Conservation (phyloP, 1,140 invertebrate genomes). For the Nymphalis io region DNA sequence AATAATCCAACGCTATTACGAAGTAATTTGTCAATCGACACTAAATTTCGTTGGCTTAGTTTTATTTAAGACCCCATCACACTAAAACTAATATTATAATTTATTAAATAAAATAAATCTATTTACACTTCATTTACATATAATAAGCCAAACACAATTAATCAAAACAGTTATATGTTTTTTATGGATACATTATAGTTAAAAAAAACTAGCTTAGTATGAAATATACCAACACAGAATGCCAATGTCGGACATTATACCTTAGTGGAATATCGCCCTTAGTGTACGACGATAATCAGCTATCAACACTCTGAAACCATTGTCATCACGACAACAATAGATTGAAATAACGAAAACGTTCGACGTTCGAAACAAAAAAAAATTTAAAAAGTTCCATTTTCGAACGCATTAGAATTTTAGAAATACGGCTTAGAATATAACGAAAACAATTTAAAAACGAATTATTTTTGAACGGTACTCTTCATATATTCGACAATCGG, state of each 20-base stretch:
- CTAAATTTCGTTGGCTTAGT: constrained; percentile 6
- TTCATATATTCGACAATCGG: neutral
- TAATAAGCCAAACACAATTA: too few species aligned
- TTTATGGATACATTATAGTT: too few species aligned
- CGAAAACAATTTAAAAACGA: neutral
- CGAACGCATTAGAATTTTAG: neutral
- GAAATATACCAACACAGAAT: neutral
- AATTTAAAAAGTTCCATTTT: neutral
- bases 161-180: too few species aligned
- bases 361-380: constrained; percentile 10
- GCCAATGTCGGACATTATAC: too few species aligned
- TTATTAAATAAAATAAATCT: too few species aligned
- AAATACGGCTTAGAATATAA: neutral
- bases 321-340: constrained; percentile 54
- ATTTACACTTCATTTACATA: too few species aligned
- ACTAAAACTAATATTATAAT: neutral
- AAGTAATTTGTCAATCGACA: constrained; percentile 56
- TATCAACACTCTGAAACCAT: constrained; percentile 59
- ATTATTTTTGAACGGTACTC: neutral
- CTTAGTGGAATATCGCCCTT: constrained; percentile 16
- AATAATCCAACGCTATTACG: constrained; percentile 29
- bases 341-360: constrained; percentile 26
- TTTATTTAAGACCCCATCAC: neutral
- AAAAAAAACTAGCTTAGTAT: too few species aligned
- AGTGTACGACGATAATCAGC: constrained; percentile 28